phyloP scores from a whole-genome alignment of 2,797 vertebrate species.

The Labeo calbasu region DNA sequence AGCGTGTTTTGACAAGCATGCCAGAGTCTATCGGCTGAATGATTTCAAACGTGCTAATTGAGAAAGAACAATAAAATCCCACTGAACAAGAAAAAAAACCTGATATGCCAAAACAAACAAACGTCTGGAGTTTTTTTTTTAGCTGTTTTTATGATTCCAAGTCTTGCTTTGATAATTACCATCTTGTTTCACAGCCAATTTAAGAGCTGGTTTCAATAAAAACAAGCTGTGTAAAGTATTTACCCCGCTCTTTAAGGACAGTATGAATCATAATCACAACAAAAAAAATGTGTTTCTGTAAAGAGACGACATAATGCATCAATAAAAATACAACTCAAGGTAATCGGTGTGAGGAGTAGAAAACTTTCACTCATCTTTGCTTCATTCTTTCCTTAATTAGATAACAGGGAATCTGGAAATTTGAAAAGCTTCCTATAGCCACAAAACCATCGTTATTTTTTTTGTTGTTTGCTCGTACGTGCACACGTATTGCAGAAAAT shows the following conservation, averaged over 20 bases:
- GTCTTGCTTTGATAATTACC: conserved; percentile 75
- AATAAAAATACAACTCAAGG: conserved; percentile 11
- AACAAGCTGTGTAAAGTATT: conserved; percentile 69
- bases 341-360: neutral
- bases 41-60: conserved; percentile 63
- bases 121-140: conserved; percentile 66
- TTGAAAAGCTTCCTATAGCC: conserved; percentile 11
- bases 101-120: conserved; percentile 73
- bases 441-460: neutral
- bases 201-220: conserved; percentile 77
- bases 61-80: conserved; percentile 66
- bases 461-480: neutral
- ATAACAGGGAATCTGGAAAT: conserved; percentile 1
- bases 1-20: conserved; percentile 64
- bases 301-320: conserved; percentile 16
- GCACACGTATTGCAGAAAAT: neutral
- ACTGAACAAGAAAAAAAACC: conserved; percentile 55
- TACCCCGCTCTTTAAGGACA: conserved; percentile 64
- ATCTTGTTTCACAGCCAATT: conserved; percentile 79
- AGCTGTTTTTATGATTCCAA: conserved; percentile 73
- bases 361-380: neutral
- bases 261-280: conserved; percentile 72
- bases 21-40: conserved; percentile 59
- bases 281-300: conserved; percentile 23
- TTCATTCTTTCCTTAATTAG: neutral